Evolutionary conservation across 1,140 invertebrate genomes (phyloP).

Genomic region (Zaprionus ghesquierei): DNA sequence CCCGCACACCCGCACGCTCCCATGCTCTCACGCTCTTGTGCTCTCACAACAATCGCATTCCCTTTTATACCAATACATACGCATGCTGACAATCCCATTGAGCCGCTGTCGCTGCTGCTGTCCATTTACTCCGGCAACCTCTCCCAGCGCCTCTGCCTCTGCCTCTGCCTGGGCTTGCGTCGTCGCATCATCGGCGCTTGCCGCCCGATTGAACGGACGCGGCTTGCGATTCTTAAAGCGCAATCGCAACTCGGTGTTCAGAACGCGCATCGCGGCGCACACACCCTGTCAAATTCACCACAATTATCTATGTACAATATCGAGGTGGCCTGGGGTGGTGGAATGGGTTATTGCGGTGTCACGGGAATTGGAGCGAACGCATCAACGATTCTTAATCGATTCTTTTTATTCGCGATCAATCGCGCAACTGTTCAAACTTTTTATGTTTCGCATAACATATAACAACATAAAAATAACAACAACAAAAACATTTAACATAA

Average conservation of each 20-base stretch:
- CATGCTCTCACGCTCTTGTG: not conserved
- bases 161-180: conserved; percentile 11
- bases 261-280: conserved; percentile 57
- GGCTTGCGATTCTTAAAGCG: conserved; percentile 78
- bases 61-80: conserved; percentile 40
- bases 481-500: not conserved
- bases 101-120: conserved; percentile 7
- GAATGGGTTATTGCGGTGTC: not conserved
- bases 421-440: not conserved
- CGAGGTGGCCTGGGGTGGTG: not conserved
- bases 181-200: conserved; percentile 70
- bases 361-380: conserved; percentile 62
- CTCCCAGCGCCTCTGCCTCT: not conserved
- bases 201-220: conserved; percentile 75
- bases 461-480: conserved; percentile 11
- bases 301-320: not conserved
- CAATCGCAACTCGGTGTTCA: conserved; percentile 72
- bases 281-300: not conserved
- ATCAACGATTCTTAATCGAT: conserved; percentile 50
- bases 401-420: not conserved
- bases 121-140: not conserved
- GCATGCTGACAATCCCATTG: conserved; percentile 42
- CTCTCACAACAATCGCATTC: not conserved
- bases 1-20: not conserved
- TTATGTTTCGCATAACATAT: conserved; percentile 6